phyloP scores from a whole-genome alignment of 2,888 invertebrate species.

The Caenorhabditis uteleia region DNA sequence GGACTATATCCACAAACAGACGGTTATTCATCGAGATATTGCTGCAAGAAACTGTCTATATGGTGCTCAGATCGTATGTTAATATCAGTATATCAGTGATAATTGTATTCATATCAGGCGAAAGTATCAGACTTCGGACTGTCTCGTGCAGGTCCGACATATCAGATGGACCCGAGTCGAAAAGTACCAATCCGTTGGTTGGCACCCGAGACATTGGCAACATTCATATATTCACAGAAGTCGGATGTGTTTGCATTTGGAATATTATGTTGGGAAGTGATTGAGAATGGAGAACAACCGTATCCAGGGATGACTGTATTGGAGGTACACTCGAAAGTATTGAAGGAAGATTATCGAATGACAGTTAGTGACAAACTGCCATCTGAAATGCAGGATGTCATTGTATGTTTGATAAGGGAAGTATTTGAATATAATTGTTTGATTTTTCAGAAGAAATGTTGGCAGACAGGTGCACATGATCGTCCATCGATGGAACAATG shows the following conservation, averaged over 20 bases:
- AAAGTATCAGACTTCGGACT: constrained; percentile 53
- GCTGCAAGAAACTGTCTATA: constrained; percentile 51
- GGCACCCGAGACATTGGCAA: constrained; percentile 53
- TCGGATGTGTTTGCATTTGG: constrained; percentile 47
- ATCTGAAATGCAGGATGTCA: not conserved
- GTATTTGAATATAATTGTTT: not conserved
- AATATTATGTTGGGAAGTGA: constrained; percentile 45
- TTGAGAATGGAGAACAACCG: constrained; percentile 46
- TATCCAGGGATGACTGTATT: constrained; percentile 52
- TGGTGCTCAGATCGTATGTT: no score
- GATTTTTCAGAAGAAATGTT: constrained; percentile 22
- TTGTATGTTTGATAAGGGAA: constrained; percentile 7
- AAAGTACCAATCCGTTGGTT: constrained; percentile 58
- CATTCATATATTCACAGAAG: constrained; percentile 39
- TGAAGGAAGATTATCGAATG: constrained; percentile 47
- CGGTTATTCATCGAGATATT: constrained; percentile 50
- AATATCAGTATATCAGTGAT: no score
- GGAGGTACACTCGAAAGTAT: constrained; percentile 38
- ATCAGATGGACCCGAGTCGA: constrained; percentile 41
- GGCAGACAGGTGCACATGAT: constrained; percentile 8
- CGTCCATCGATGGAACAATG: constrained; percentile 20
- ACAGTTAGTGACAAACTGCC: constrained; percentile 10
- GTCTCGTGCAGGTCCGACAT: constrained; percentile 41
- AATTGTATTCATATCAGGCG: no score
- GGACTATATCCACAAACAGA: constrained; percentile 42